Evolutionary conservation across 2,888 invertebrate species (phyloP), one percentile per base, ranked within the genome.

Genomic region (Microplitis manilae): DNA sequence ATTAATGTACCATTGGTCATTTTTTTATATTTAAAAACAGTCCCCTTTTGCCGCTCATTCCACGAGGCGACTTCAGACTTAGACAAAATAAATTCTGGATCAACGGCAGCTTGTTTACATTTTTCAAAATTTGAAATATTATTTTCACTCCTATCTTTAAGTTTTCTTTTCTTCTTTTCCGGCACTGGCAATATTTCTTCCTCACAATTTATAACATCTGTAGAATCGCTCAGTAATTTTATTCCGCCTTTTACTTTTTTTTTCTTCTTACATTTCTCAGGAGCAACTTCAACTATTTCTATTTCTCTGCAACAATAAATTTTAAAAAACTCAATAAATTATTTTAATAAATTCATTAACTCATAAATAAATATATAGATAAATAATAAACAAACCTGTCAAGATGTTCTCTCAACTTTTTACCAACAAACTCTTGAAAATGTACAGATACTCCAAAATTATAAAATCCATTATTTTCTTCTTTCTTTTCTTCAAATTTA

Each of bases 21-120:
- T 81, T 79, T 84, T 75, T 86, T 87, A 80, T 89, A 89, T 71
- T 85, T 85, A 68, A 85, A 88, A 9, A 83, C 85, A 67, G 81
- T 78, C 20, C 83, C 84, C 62, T 83, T 85, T 77, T 79, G 79
- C 75, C 81, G 84, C 68, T 82, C 82, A 1, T 75, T 80, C 88
- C 88, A 89, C 65, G 80, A 77, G 83, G 83, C 79, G 4, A 84
- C 86, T 41, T 86, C 84, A 15, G 17, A 5, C 79, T 86, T 86
- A 0, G 84, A 86, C 15, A 88, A 80, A 79, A 89, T 78, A 72
- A 75, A 77, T 39, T 85, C 82, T 38, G 85, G 71, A 72, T 83
- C 81, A 2, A 89, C 82, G 1, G 84, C 86, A 41, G 82, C 86
- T 79, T 86, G 84, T 80, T 80, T 79, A 64, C 85, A 84, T 78